phyloP scores from a whole-genome alignment of 2,888 invertebrate species.

The Selenia dentaria region DNA sequence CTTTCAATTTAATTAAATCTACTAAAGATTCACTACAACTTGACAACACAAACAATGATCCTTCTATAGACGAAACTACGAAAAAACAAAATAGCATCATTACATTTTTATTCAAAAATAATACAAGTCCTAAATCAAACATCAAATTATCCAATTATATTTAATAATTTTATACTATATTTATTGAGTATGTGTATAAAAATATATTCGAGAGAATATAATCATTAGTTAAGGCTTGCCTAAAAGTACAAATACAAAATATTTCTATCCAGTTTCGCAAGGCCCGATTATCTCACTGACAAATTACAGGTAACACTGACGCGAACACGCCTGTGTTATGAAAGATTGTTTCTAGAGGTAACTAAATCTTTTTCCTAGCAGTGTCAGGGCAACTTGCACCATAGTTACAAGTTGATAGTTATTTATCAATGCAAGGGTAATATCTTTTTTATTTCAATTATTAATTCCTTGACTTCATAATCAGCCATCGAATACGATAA shows the following conservation, averaged over 20 bases:
- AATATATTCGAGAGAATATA: conserved; percentile 5
- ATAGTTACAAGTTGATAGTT: too few relatives aligned
- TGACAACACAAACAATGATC: conserved; percentile 5
- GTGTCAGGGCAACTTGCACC: too few relatives aligned
- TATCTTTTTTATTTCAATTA: too few relatives aligned
- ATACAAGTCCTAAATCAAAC: not conserved
- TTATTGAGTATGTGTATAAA: not conserved
- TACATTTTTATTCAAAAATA: conserved; percentile 1
- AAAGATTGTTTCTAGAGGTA: too few relatives aligned
- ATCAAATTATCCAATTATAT: not conserved
- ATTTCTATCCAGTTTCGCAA: not conserved
- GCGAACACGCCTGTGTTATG: too few relatives aligned
- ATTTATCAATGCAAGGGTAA: too few relatives aligned
- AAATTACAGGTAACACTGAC: too few relatives aligned
- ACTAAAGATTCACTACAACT: conserved; percentile 1
- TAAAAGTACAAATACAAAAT: not conserved
- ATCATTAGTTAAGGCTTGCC: too few relatives aligned
- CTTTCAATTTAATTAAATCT: not conserved
- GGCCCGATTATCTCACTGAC: not conserved
- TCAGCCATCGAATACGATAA: too few relatives aligned
- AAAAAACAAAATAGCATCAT: conserved; percentile 3
- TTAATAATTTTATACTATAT: not conserved
- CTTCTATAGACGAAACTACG: conserved; percentile 1
- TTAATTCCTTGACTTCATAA: too few relatives aligned
- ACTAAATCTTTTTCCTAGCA: too few relatives aligned